phyloP scores from a whole-genome alignment of 2,888 invertebrate species.

The Temnothorax rugatulus region DNA sequence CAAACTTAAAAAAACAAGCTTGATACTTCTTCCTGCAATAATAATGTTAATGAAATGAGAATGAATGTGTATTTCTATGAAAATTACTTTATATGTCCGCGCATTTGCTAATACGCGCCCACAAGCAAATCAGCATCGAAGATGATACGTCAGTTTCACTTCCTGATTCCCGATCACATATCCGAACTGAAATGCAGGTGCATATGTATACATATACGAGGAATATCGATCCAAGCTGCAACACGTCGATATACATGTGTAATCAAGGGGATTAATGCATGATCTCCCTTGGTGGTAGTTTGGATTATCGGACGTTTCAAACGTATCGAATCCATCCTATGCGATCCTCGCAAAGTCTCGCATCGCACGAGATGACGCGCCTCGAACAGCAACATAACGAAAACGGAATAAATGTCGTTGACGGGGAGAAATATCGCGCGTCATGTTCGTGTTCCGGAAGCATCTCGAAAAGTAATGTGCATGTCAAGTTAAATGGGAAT shows the following conservation, averaged over 20 bases:
- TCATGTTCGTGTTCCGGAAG: not conserved
- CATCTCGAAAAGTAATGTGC: conserved; percentile 28
- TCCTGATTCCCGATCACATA: conserved; percentile 46
- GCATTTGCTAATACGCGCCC: not conserved
- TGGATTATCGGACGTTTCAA: conserved; percentile 51
- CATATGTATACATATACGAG: not conserved
- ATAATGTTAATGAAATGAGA: not conserved
- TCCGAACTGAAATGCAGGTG: conserved; percentile 11
- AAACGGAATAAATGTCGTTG: conserved; percentile 20
- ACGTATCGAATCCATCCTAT: conserved; percentile 15
- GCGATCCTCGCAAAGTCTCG: conserved; percentile 9
- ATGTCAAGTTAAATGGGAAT: conserved; percentile 25
- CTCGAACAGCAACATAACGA: not conserved
- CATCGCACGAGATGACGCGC: not conserved
- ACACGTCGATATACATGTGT: conserved; percentile 34
- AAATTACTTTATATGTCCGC: not conserved
- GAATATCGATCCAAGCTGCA: conserved; percentile 45
- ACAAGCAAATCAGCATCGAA: not conserved
- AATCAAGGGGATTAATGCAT: conserved; percentile 59
- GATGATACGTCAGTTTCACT: conserved; percentile 43
- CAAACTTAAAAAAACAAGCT: not conserved
- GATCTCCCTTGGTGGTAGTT: conserved; percentile 30
- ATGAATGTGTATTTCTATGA: not conserved
- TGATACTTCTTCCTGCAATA: not conserved
- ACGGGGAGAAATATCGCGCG: conserved; percentile 12